phyloP scores from a whole-genome alignment of 2,113 vertebrate genomes.

The Xyliphius kryptos region DNA sequence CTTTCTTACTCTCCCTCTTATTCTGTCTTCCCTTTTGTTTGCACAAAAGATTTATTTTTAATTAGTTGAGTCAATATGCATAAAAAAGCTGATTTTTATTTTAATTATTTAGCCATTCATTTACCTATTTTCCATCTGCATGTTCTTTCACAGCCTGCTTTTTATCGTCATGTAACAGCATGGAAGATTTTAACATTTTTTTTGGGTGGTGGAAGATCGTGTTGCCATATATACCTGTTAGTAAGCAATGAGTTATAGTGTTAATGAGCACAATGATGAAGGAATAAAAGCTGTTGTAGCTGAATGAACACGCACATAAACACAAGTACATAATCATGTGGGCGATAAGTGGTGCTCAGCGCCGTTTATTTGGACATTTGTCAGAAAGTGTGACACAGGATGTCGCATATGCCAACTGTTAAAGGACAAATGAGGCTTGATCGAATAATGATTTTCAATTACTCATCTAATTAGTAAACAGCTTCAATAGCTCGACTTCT shows the following conservation, averaged over 20 bases:
- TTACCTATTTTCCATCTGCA: conserved; percentile 38
- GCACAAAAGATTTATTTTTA: not conserved
- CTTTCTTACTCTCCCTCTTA: not conserved
- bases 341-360: conserved; percentile 64
- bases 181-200: conserved; percentile 11
- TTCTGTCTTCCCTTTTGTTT: not conserved
- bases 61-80: not conserved
- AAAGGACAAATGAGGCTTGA: conserved; percentile 5
- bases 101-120: conserved; percentile 20
- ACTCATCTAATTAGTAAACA: conserved; percentile 21
- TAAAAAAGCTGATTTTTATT: not conserved
- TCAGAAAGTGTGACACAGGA: conserved; percentile 52
- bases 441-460: conserved; percentile 21
- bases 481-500: conserved; percentile 26
- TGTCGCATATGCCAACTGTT: conserved; percentile 42
- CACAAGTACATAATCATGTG: not conserved
- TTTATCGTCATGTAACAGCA: conserved; percentile 31
- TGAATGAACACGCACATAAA: not conserved
- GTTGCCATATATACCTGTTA: conserved; percentile 18
- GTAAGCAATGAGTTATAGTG: conserved; percentile 33
- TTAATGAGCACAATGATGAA: conserved; percentile 30
- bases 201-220: conserved; percentile 13
- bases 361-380: conserved; percentile 58
- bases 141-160: conserved; percentile 43
- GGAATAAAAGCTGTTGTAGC: conserved; percentile 16